A percentile compares a stretch with the other conserved stretches of the same genome.
Conservation (phyloP, 2,888 invertebrate genomes). For the Trachelus iudaicus region DNA sequence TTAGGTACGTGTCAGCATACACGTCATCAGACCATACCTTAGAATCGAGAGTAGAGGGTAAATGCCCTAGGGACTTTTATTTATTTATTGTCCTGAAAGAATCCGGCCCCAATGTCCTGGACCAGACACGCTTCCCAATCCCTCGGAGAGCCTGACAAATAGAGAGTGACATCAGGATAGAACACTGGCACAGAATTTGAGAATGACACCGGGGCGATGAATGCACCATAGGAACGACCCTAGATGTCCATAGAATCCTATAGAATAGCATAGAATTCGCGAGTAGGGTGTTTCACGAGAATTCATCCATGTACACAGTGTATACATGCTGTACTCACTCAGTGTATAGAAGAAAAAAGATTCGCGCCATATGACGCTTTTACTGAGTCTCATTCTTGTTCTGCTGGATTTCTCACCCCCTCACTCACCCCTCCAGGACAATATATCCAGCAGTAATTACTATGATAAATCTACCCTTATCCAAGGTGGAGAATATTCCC, state of each 20-base stretch:
- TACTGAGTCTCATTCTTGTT: conserved; percentile 28
- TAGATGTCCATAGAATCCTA: neutral
- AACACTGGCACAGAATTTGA: neutral
- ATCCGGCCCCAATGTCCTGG: neutral
- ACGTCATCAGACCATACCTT: neutral
- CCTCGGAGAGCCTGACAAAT: neutral
- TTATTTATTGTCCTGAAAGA: neutral
- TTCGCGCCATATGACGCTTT: conserved; percentile 50
- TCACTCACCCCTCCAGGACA: conserved; percentile 33
- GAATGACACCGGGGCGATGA: neutral
- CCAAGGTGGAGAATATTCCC: neutral
- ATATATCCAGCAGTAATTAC: conserved; percentile 44
- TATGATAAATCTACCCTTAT: conserved; percentile 42
- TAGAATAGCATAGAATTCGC: conserved; percentile 36
- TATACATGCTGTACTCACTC: neutral
- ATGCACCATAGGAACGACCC: neutral
- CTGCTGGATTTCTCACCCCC: conserved; percentile 34
- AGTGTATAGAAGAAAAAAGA: neutral
- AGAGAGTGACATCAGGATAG: neutral
- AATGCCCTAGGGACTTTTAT: neutral
- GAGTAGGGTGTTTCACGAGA: conserved; percentile 49
- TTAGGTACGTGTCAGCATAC: neutral
- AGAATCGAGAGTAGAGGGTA: neutral
- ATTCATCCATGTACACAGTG: conserved; percentile 41
- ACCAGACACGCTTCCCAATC: neutral